phyloP scores from a whole-genome alignment of 2,888 invertebrate species.

The Acleris laterana region DNA sequence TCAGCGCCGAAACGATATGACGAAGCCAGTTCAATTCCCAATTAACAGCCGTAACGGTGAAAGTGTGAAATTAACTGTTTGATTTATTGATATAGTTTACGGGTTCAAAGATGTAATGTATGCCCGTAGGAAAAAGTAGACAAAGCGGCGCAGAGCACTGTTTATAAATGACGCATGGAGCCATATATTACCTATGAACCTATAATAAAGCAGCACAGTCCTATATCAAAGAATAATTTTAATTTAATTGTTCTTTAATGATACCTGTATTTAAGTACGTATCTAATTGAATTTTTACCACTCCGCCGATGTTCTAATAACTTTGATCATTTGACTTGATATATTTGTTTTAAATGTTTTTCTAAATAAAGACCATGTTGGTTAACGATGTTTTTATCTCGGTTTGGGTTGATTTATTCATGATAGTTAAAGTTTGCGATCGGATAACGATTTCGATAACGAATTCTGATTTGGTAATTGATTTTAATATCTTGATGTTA shows the following conservation, averaged over 20 bases:
- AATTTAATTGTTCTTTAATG: constrained; percentile 27
- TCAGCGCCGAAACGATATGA: no score
- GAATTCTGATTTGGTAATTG: not conserved
- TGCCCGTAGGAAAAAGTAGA: not conserved
- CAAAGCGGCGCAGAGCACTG: not conserved
- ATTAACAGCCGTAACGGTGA: no score
- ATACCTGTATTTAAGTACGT: constrained; percentile 9
- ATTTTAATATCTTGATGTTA: not conserved
- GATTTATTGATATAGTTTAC: no score
- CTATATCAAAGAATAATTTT: not conserved
- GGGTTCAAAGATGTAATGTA: no score
- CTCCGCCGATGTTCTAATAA: not conserved
- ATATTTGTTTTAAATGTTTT: not conserved
- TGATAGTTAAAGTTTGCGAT: not conserved
- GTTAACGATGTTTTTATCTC: constrained; percentile 23
- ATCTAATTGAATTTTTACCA: constrained; percentile 3
- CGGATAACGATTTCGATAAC: not conserved
- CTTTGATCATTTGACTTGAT: constrained; percentile 11
- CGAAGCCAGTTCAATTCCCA: no score
- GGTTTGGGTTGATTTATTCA: constrained; percentile 9
- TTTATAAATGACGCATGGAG: not conserved
- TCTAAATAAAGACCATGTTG: not conserved
- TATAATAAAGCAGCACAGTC: constrained; percentile 5
- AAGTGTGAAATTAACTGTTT: no score
- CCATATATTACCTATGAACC: not conserved